phyloP scores from a whole-genome alignment of 2,113 vertebrate genomes.

The Osmerus mordax region DNA sequence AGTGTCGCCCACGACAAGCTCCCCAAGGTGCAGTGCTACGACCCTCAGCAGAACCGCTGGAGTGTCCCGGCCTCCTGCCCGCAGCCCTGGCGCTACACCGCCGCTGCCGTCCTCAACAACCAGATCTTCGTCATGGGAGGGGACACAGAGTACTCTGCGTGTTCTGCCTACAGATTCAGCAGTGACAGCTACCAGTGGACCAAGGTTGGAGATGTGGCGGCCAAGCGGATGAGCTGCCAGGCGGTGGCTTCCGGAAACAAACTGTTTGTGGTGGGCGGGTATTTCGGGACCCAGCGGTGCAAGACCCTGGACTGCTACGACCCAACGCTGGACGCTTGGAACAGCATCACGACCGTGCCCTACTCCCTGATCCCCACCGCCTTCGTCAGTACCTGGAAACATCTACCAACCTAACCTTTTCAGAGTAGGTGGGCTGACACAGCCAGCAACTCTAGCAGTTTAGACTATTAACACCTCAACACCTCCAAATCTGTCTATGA shows the following conservation, averaged over 20 bases:
- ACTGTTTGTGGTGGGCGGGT: slow-evolving; percentile 82
- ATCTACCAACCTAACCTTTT: slow-evolving; percentile 68
- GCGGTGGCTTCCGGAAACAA: slow-evolving; percentile 81
- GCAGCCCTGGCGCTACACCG: slow-evolving; percentile 66
- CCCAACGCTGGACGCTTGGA: slow-evolving; percentile 77
- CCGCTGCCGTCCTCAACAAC: slow-evolving; percentile 57
- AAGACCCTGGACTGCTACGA: slow-evolving; percentile 84
- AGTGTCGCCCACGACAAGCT: slow-evolving; percentile 63
- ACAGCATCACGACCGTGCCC: slow-evolving; percentile 80
- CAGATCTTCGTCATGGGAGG: slow-evolving; percentile 73
- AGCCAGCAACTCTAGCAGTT: background rate
- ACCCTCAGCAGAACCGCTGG: slow-evolving; percentile 74
- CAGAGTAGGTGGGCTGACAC: background rate
- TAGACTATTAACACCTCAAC: background rate
- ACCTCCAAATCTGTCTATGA: background rate
- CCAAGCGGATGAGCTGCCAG: slow-evolving; percentile 83
- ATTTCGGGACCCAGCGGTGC: slow-evolving; percentile 82
- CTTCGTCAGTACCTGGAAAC: slow-evolving; percentile 85
- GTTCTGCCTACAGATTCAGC: slow-evolving; percentile 72
- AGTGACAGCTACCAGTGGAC: slow-evolving; percentile 74
- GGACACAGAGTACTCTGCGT: slow-evolving; percentile 78
- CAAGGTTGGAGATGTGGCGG: slow-evolving; percentile 78
- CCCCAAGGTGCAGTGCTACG: slow-evolving; percentile 79
- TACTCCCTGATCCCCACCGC: slow-evolving; percentile 83
- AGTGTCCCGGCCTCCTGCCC: background rate